Conservation (phyloP, 1,140 invertebrate genomes). For the Zeugodacus cucurbitae region DNA sequence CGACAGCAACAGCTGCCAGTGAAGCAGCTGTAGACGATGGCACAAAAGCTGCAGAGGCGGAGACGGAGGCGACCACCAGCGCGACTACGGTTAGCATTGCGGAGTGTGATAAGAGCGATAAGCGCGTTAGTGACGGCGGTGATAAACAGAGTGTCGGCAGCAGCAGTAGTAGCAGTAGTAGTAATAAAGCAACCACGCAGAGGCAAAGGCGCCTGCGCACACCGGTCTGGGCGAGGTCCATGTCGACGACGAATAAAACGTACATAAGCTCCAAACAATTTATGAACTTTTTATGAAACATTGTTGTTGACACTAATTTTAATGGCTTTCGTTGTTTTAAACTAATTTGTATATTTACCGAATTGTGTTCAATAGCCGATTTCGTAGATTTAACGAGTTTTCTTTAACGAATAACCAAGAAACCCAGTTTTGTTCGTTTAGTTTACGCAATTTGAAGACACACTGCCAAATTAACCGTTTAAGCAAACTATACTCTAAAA, state of each 20-base stretch:
- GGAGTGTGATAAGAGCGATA: constrained; percentile 19
- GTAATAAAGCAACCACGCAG: constrained; percentile 65
- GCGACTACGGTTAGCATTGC: constrained; percentile 33
- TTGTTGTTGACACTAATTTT: constrained; percentile 31
- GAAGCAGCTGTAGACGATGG: neutral
- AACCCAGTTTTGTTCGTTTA: neutral
- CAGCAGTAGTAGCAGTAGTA: constrained; percentile 62
- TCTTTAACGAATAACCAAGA: constrained; percentile 4
- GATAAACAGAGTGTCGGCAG: constrained; percentile 40
- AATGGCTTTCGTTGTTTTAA: constrained; percentile 38
- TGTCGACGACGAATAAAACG: constrained; percentile 65
- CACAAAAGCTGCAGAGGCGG: constrained; percentile 6
- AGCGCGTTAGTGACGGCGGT: constrained; percentile 18
- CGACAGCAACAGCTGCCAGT: neutral
- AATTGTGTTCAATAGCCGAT: neutral
- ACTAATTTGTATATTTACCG: constrained; percentile 26
- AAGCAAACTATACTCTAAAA: neutral
- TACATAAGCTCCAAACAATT: constrained; percentile 49
- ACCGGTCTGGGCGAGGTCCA: constrained; percentile 79
- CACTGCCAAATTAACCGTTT: neutral
- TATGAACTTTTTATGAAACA: neutral
- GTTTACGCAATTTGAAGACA: neutral
- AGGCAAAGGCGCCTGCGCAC: constrained; percentile 75
- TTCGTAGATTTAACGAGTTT: neutral
- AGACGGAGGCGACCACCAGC: constrained; percentile 38